Evolutionary conservation across 2,888 invertebrate genomes (phyloP).

Genomic region (Melipona bicolor): DNA sequence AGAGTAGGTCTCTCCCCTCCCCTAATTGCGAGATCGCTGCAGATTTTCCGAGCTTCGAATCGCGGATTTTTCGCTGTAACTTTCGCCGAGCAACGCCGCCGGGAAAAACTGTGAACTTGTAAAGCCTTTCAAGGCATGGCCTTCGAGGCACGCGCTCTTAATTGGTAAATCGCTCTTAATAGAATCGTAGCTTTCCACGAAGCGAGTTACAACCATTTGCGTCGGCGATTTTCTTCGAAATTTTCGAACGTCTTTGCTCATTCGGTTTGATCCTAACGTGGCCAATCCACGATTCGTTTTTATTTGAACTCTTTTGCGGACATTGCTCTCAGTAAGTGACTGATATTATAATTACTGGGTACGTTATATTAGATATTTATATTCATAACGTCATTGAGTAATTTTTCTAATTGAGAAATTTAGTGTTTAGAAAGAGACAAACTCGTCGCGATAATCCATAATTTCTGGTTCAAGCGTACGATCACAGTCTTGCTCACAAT

Average conservation of each 20-base stretch:
- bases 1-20: not conserved
- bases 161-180: conserved; percentile 67
- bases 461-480: too few relatives aligned
- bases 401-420: too few relatives aligned
- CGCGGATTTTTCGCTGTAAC: conserved; percentile 13
- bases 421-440: too few relatives aligned
- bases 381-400: too few relatives aligned
- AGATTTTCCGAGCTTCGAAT: not conserved
- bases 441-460: too few relatives aligned
- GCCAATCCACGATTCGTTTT: not conserved
- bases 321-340: too few relatives aligned
- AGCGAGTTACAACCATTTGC: conserved; percentile 8
- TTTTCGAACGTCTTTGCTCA: not conserved
- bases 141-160: conserved; percentile 54
- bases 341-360: too few relatives aligned
- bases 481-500: too few relatives aligned
- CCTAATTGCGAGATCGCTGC: not conserved
- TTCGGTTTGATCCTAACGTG: not conserved
- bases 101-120: conserved; percentile 56
- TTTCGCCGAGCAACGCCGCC: conserved; percentile 29
- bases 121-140: conserved; percentile 62
- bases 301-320: too few relatives aligned
- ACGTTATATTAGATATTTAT: too few relatives aligned
- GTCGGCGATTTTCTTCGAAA: conserved; percentile 8
- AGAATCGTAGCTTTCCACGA: conserved; percentile 54